Evolutionary conservation across 1,140 invertebrate species (phyloP), one percentile per base, ranked within the genome.

Genomic region (Lepidurus apus): DNA sequence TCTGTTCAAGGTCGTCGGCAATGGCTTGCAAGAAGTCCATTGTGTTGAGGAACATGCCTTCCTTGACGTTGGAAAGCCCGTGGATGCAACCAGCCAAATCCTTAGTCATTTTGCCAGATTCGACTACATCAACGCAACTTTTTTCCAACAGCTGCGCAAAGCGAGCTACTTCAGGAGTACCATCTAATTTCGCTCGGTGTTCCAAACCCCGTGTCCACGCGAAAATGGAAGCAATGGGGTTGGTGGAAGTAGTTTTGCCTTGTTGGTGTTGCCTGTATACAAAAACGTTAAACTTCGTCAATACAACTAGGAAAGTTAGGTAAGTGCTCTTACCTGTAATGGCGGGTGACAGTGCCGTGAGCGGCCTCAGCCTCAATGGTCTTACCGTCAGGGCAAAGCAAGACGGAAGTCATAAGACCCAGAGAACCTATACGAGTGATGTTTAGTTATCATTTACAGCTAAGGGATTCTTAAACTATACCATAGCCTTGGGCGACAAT

Each of bases 361-460:
- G 95, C 95, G 24, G 95, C 95, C 86, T 96, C 95, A 1, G 95
- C 90, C 87, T 96, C 95, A 78, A 96, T 90, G 1, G 95, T 96
- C 83, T 93, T 93, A 10, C 94, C 95, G 87, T 96, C 94, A 1
- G 95, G 94, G 85, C 94, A 96, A 86, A 96, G 90, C 44, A 97
- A 87, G 21, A 96, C 94, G 80, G 93, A 95, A 1, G 94, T 95
- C 95, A 97, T 96, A 88, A 97, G 89, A 65, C 95, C 95, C 21
- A 96, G 86, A 1, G 94, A 95, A 34, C 94, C 53, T 65, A 11
- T 7, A 65, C 17, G 90, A 86, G 65, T 44, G 13, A n/a, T 65
- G 13, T 65, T 65, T 47, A 47, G 4, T 10, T 1, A 11, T 42
- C 34, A 78, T 76, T 76, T 0, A 3, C 2, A 77, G 7, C 24